These are phyloP conservation scores for Lochmaea capreae DNA, from an alignment of 2,888 invertebrate genomes.

Conservation along the genomic window DNA sequence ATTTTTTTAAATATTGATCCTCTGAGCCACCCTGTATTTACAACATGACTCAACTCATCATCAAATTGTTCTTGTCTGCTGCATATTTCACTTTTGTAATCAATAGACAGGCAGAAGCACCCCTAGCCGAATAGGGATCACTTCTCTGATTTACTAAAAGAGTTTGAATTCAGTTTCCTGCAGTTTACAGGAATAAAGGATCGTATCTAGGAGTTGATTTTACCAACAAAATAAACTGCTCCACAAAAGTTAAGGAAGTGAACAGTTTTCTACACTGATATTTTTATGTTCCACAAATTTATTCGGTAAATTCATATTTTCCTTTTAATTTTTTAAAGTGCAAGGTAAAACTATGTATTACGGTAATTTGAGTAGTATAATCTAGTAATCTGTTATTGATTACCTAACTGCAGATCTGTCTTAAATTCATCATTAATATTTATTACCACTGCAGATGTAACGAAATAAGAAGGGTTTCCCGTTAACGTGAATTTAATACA, in stretches of 20 bases:
- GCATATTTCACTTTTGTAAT: conserved; percentile 37
- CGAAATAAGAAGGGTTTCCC: too few relatives aligned
- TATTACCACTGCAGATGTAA: too few relatives aligned
- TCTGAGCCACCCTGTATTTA: conserved; percentile 11
- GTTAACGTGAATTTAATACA: too few relatives aligned
- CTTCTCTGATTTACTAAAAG: conserved; percentile 21
- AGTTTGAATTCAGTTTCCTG: conserved; percentile 25
- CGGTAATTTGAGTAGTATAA: conserved; percentile 1
- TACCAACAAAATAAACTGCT: background rate
- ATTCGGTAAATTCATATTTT: too few relatives aligned
- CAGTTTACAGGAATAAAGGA: conserved; percentile 6
- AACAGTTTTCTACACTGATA: too few relatives aligned
- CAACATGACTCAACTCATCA: conserved; percentile 35
- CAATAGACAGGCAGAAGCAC: conserved; percentile 29
- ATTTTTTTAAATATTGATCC: too few relatives aligned
- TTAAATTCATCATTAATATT: too few relatives aligned
- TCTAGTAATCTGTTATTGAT: conserved; percentile 10
- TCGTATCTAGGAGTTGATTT: conserved; percentile 10
- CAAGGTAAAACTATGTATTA: too few relatives aligned
- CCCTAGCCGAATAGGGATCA: conserved; percentile 17
- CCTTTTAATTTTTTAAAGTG: too few relatives aligned
- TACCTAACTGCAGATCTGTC: conserved; percentile 4
- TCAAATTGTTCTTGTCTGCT: conserved; percentile 38
- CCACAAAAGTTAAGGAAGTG: background rate
- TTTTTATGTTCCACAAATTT: too few relatives aligned